A percentile compares a stretch with the other conserved stretches of the same genome.
These are phyloP conservation scores for Villa cingulata DNA, from an alignment of 2,888 invertebrate species.

Conservation along the genomic window DNA sequence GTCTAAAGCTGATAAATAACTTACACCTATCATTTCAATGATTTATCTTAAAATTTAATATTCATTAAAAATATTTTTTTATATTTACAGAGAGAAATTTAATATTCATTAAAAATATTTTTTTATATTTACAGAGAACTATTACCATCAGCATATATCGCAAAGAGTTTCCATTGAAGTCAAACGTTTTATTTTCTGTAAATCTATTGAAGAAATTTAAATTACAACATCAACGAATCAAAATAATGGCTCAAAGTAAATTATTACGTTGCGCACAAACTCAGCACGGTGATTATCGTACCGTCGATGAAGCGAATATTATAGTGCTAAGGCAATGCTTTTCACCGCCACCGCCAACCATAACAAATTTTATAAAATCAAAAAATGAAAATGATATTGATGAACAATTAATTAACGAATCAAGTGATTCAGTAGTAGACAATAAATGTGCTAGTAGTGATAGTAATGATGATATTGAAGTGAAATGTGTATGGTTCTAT, in stretches of 20 bases:
- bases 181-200: too few species aligned
- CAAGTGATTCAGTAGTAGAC: too few species aligned
- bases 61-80: too few species aligned
- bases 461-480: neutral
- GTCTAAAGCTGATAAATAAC: too few species aligned
- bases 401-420: constrained; percentile 23
- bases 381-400: constrained; percentile 25
- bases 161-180: too few species aligned
- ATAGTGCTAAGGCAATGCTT: constrained; percentile 21
- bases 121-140: too few species aligned
- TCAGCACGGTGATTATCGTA: constrained; percentile 23
- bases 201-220: neutral
- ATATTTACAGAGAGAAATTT: too few species aligned
- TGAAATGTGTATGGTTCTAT: constrained; percentile 11
- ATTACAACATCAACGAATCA: neutral
- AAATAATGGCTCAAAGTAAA: constrained; percentile 12
- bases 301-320: constrained; percentile 25
- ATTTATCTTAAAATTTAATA: too few species aligned
- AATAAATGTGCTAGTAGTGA: neutral
- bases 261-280: constrained; percentile 22
- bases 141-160: too few species aligned
- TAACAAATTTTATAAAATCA: constrained; percentile 1
- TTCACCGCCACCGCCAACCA: constrained; percentile 16
- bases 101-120: too few species aligned
- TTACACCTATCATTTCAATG: too few species aligned